Evolutionary conservation across 2,797 vertebrate genomes (phyloP), one percentile per base, ranked within the genome.

Genomic region (Phataginus tricuspis): DNA sequence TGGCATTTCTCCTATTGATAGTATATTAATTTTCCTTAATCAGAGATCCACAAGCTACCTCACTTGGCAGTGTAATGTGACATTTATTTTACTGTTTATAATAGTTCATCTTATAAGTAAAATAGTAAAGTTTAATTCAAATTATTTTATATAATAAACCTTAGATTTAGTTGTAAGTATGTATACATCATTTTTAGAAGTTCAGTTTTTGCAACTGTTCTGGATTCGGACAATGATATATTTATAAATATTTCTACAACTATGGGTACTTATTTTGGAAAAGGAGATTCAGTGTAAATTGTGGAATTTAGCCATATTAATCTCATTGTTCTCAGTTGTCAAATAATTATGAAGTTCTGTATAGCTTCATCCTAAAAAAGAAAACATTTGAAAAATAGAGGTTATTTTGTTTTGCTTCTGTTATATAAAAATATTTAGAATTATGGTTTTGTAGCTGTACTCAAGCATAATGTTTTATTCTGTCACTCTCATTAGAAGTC

Each of bases 81-180:
- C 39, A 42, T 90, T 82, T 96, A 86, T 59, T 90, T 93, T 95
- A 80, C 82, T 79, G 9, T 49, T 94, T 83, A 72, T 59, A 79
- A 45, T 74, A 68, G 27, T 72, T 96, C 18, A 69, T 78, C 61
- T 34, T 95, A 34, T 78, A 78, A 80, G 31, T 92, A 77, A 78
- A 63, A 59, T 92, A 72, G 2, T 29, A 79, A 68, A 29, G 18
- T 68, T 91, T 86, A 79, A 78, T 78, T 49, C 49, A 86, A 16
- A 71, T 63, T 79, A n/a, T 72, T 86, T 80, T 61, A 42, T 72
- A 34, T 78, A 42, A 21, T 89, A 78, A 57, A 69, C 15, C 11
- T 53, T 42, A 77, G 71, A 53, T 34, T 88, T 84, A 64, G 57
- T 86, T 84, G 23, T 85, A 66, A 45, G 42, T 68, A 71, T 25